Conservation (phyloP, 2,888 invertebrate species). For the Lordiphosa fenestrarum region DNA sequence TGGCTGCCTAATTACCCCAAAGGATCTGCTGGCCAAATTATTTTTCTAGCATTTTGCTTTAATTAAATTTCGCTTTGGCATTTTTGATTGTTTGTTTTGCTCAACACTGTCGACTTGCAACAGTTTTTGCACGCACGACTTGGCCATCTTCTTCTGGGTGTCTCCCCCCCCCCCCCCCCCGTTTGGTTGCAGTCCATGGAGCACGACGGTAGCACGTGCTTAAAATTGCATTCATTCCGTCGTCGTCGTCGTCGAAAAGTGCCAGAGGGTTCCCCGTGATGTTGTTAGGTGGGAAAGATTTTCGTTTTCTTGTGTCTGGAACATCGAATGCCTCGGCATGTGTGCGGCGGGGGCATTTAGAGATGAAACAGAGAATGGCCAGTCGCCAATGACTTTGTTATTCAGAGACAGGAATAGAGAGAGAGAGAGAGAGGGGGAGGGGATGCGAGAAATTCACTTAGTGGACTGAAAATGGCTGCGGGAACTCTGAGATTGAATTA, state of each 20-base stretch:
- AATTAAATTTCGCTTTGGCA: slow-evolving; percentile 63
- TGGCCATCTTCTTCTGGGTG: slow-evolving; percentile 2
- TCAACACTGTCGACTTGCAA: slow-evolving; percentile 12
- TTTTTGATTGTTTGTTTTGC: slow-evolving; percentile 60
- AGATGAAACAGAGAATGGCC: slow-evolving; percentile 4
- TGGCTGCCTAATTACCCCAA: neutral
- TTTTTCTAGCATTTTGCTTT: slow-evolving; percentile 32
- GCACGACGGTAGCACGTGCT: slow-evolving; percentile 65
- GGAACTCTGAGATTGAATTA: too few species aligned
- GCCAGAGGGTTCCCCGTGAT: too few species aligned
- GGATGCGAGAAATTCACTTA: too few species aligned
- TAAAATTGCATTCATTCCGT: slow-evolving; percentile 63
- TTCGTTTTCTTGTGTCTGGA: too few species aligned
- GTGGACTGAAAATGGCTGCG: too few species aligned
- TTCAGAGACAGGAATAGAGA: too few species aligned
- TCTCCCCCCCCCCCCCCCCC: too few species aligned
- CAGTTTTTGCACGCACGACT: slow-evolving; percentile 38
- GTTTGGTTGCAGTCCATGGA: slow-evolving; percentile 62
- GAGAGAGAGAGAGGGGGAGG: too few species aligned
- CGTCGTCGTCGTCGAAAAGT: slow-evolving; percentile 19
- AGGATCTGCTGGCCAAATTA: slow-evolving; percentile 9
- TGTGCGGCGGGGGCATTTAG: slow-evolving; percentile 19
- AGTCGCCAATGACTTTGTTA: too few species aligned
- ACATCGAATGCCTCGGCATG: too few species aligned
- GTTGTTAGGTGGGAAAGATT: too few species aligned